phyloP scores from a whole-genome alignment of 2,113 vertebrate genomes.

The Otocyon megalotis region DNA sequence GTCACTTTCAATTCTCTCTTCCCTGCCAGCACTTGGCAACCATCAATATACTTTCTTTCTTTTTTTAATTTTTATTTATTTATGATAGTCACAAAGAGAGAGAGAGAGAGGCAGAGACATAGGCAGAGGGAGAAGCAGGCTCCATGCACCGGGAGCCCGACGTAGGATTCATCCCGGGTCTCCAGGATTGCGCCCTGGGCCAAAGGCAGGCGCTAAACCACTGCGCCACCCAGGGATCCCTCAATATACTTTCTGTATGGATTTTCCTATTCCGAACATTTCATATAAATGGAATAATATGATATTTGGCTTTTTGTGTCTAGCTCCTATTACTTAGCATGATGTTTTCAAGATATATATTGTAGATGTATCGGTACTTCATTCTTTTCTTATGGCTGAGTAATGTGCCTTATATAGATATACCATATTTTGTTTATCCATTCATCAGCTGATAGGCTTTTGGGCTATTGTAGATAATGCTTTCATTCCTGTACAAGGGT shows the following conservation, averaged over 20 bases:
- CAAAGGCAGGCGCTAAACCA: too few relatives aligned
- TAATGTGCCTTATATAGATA: not conserved
- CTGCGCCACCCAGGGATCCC: too few relatives aligned
- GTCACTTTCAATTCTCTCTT: not conserved
- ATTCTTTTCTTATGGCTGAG: not conserved
- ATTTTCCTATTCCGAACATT: conserved; percentile 4
- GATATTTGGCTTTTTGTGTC: not conserved
- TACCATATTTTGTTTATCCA: not conserved
- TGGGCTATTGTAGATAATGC: not conserved
- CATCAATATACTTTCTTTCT: not conserved
- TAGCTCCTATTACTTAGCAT: conserved; percentile 24
- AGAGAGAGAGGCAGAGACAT: too few relatives aligned
- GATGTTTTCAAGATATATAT: not conserved
- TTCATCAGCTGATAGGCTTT: not conserved
- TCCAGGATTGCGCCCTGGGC: too few relatives aligned
- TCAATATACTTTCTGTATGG: not conserved
- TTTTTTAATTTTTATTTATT: too few relatives aligned
- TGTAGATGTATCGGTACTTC: not conserved
- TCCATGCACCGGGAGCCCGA: too few relatives aligned
- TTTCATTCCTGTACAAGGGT: not conserved
- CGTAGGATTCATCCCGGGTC: too few relatives aligned
- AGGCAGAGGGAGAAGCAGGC: too few relatives aligned
- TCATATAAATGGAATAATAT: not conserved
- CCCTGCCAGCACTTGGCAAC: not conserved
- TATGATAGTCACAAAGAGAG: too few relatives aligned